Base-by-base conservation (phyloP, 2,113 vertebrate species). In the Tapirus terrestris region DNA sequence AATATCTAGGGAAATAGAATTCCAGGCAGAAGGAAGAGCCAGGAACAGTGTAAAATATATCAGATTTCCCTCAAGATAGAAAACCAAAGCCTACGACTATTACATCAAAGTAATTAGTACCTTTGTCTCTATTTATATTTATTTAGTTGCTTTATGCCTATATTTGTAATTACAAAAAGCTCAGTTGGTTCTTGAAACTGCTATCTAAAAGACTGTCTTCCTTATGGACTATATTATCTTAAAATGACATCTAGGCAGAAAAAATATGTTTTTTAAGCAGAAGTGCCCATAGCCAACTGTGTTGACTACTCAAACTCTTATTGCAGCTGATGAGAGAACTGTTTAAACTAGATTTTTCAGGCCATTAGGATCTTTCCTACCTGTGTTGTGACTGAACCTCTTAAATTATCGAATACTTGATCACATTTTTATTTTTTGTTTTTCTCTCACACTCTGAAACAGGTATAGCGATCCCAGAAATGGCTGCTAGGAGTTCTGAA, bases 151-250 rank as follows among this genome's bases (percentile, higher is more conserved):
- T 63, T 68, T 91, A 75, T 76, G 7, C 20, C 17, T 82, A 20
- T 70, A 70, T 85, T 88, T 85, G 43, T 70, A 95, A 75, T 77
- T 84, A 82, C 17, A 89, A 79, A 95, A 81, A 77, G 67, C 4
- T 89, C 20, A 63, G 0, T 18, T 70, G 67, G n/a, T 92, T 95
- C 31, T 43, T 94, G 91, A 94, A 89, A 79, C 65, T 89, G 8
- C 20, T 72, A 36, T 70, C 33, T 76, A 72, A 80, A 89, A 53
- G 65, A 6, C 29, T 80, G 7, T 31, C 20, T 84, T 51, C 25
- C 67, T 85, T 67, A 29, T 27, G 33, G 29, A 82, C 31, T 76
- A 92, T 27, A 25, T 43, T 96, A 72, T 58, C 8, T 93, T 81
- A 81, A 86, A 86, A 82, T 33, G 63, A 43, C 56, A 81, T 45